phyloP scores from a whole-genome alignment of 2,113 vertebrate species.

The Tenrec ecaudatus region DNA sequence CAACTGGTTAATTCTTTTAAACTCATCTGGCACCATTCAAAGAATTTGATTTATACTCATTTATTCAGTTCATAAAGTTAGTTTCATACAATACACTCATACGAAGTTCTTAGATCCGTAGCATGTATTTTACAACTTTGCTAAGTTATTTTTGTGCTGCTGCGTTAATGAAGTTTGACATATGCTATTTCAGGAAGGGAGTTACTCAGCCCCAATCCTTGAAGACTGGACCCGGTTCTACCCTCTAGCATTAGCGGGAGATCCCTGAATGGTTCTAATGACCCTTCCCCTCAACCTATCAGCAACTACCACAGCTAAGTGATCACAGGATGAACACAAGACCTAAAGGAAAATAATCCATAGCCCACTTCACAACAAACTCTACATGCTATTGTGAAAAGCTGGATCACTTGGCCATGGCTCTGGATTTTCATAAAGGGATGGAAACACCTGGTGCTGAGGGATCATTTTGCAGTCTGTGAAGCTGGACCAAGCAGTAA shows the following conservation, averaged over 20 bases:
- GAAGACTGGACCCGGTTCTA: background rate
- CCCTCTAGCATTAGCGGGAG: background rate
- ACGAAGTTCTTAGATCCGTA: background rate
- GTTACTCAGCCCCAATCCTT: background rate
- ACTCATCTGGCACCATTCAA: background rate
- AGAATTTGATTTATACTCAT: background rate
- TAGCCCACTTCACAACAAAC: background rate
- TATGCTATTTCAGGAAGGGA: background rate
- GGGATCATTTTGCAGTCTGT: background rate
- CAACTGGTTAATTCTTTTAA: constrained; percentile 8
- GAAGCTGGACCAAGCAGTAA: background rate
- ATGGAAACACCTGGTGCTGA: background rate
- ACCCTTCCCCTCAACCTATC: background rate
- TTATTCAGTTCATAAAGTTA: background rate
- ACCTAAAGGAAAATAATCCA: background rate
- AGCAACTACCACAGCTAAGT: background rate
- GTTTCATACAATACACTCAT: constrained; percentile 22
- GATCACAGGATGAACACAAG: background rate
- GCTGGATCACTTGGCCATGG: background rate
- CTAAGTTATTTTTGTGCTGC: constrained; percentile 33
- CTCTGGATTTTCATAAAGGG: background rate
- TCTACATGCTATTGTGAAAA: background rate
- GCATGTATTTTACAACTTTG: background rate
- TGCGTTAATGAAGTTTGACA: constrained; percentile 41
- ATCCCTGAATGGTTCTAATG: background rate